Conservation (phyloP, 2,888 invertebrate species). For the Chrysodeixis includens region DNA sequence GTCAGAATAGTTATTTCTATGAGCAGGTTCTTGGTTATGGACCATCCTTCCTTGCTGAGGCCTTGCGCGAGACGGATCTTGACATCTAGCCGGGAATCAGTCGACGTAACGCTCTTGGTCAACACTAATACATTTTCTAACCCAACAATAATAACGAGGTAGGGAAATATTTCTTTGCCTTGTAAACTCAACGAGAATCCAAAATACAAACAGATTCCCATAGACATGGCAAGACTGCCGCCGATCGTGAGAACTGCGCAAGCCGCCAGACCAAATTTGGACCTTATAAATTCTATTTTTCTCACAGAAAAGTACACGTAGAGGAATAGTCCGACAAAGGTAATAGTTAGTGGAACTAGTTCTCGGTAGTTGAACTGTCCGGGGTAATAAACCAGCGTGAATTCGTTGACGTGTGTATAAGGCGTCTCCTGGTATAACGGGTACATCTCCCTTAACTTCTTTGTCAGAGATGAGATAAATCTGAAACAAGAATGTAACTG, state of each 20-base stretch:
- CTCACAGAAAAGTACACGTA: conserved; percentile 98
- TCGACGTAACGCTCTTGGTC: conserved; percentile 97
- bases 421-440: conserved; percentile 91
- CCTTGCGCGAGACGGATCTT: conserved; percentile 98
- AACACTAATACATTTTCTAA: conserved; percentile 97
- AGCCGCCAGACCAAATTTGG: conserved; percentile 95
- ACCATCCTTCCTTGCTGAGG: conserved; percentile 99
- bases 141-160: conserved; percentile 97
- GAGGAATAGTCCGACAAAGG: conserved; percentile 95
- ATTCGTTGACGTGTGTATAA: conserved; percentile 81
- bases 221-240: conserved; percentile 97
- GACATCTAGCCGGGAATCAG: conserved; percentile 97
- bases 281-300: conserved; percentile 97
- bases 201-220: conserved; percentile 96
- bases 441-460: conserved; percentile 92
- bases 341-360: conserved; percentile 94
- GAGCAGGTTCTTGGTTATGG: conserved; percentile 97
- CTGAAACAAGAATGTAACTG: too few species aligned
- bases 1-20: conserved; percentile 97
- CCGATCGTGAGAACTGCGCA: conserved; percentile 96
- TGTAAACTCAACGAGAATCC: conserved; percentile 94
- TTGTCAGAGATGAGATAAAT: conserved; percentile 92
- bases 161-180: conserved; percentile 97
- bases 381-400: conserved; percentile 94
- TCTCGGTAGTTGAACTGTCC: conserved; percentile 96